Base-by-base conservation (phyloP, 35 echinoderm and acorn worm species). In the Patiria miniata region DNA sequence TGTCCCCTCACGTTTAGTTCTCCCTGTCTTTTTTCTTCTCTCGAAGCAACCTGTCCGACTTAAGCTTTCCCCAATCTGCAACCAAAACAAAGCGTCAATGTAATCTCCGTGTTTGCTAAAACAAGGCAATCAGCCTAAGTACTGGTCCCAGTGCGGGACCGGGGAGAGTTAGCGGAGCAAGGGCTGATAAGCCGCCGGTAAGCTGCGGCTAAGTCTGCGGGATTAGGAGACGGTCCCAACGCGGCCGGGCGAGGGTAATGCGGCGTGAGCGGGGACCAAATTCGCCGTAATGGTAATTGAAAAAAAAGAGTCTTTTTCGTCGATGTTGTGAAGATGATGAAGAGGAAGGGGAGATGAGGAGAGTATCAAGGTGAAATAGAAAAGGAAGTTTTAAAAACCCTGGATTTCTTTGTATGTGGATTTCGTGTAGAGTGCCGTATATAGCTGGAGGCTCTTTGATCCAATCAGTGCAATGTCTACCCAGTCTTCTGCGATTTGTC, bases 211-310 rank as follows among this genome's bases (percentile, higher is more conserved):
- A 28, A 73, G 65, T 22, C 65, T 30, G 19, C 65, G 65, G 65
- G 65, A 73, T 73, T 73, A 73, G 29, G 65, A 22, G 65, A 73
- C 21, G 65, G 65, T 73, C 65, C 65, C 65, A 22, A 73, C 65
- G 65, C 65, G 65, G 19, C 29, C 26, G 23, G 65, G 65, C 65
- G 65, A 32, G 65, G 65, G 65, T 73, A 73, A 73, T 73, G 65
- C 34, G 65, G 65, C 34, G 65, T 73, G 65, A 73, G 65, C 65
- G 65, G 14, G 65, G 26, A 73, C 65, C 65, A 73, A 73, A 73
- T 73, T 73, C 65, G 65, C 65, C 65, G 65, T 73, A 73, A 73
- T 73, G 65, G 65, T 73, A 73, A 73, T 73, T 73, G 65, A 73
- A 73, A 73, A 73, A 73, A 30, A 73, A 30, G 57, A 60, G 57